Conservation (phyloP, 2,888 invertebrate species). For the Sclerodermus sp. region DNA sequence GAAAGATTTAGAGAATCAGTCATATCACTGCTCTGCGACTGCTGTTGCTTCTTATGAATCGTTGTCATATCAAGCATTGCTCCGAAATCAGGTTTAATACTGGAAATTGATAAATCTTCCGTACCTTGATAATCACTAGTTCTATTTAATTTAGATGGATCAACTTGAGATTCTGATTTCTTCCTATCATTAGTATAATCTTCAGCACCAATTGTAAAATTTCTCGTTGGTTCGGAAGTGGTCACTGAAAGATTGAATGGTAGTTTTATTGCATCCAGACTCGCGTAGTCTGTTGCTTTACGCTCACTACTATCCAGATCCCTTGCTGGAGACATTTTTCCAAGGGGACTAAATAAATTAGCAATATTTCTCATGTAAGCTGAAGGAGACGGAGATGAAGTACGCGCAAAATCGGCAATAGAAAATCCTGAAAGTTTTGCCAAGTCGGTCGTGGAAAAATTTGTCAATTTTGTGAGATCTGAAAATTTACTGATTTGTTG, state of each 20-base stretch:
- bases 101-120: conserved; percentile 48
- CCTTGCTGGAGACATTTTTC: conserved; percentile 38
- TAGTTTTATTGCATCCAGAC: conserved; percentile 32
- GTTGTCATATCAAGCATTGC: conserved; percentile 50
- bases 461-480: conserved; percentile 49
- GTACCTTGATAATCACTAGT: conserved; percentile 33
- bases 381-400: conserved; percentile 42
- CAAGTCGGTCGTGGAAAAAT: conserved; percentile 48
- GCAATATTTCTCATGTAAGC: conserved; percentile 52
- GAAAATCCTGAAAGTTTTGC: conserved; percentile 52
- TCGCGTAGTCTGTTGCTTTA: conserved; percentile 36
- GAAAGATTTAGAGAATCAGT: conserved; percentile 50
- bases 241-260: conserved; percentile 33
- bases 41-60: conserved; percentile 39
- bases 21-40: conserved; percentile 32
- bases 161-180: conserved; percentile 26
- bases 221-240: conserved; percentile 31
- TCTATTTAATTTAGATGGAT: conserved; percentile 26
- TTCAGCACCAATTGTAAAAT: conserved; percentile 23
- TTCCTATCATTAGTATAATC: conserved; percentile 38
- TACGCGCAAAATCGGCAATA: conserved; percentile 50
- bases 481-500: conserved; percentile 51
- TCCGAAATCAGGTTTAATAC: conserved; percentile 39
- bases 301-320: conserved; percentile 39
- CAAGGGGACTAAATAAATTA: conserved; percentile 49